Evolutionary conservation across 2,888 invertebrate genomes (phyloP), one percentile per base, ranked within the genome.

Genomic region (Sarcophaga rosellei): DNA sequence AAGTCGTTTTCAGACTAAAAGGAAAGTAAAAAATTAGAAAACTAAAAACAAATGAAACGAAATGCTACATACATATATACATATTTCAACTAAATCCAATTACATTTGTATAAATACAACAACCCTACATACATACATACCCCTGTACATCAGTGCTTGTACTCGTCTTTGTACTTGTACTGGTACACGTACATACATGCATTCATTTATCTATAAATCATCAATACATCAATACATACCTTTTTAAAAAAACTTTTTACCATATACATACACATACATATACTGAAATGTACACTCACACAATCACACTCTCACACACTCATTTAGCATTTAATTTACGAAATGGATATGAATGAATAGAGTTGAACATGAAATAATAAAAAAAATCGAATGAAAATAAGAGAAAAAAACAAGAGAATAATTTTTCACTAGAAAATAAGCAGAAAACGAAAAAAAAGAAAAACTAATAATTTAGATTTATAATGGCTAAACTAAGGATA

Each of bases 381-480:
- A 78, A 68, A 66, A 17, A 79, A 72, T 45, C 65, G 65, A 70
- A 76, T 65, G 11, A 61, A 72, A 4, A n/a, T n/a, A 65, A 66
- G 15, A 66, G 61, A 35, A 62, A 70, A 47, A 47, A 21, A 59
- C 6, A 70, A 47, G 45, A 73, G 12, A 53, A 21, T 10, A 35
- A 11, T 53, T 53, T 53, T 53, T 53, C 17, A 53, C 53, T 53
- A 53, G 53, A 12, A 53, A 53, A 53, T 53, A 53, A 53, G 17
- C 3, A 35, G 17, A 53, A 53, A 53, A 15, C 53, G 35, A 45
- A 66, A 59, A 73, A 65, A 79, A 76, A 84, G 47, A 65, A 78
- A 81, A 84, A 83, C 81, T 80, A 87, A 80, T 8, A 78, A 88
- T 88, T 88, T 84, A 78, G 85, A 88, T 82, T 85, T 77, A 75